phyloP scores from a whole-genome alignment of 2,113 vertebrate species.

The Prietella phreatophila region DNA sequence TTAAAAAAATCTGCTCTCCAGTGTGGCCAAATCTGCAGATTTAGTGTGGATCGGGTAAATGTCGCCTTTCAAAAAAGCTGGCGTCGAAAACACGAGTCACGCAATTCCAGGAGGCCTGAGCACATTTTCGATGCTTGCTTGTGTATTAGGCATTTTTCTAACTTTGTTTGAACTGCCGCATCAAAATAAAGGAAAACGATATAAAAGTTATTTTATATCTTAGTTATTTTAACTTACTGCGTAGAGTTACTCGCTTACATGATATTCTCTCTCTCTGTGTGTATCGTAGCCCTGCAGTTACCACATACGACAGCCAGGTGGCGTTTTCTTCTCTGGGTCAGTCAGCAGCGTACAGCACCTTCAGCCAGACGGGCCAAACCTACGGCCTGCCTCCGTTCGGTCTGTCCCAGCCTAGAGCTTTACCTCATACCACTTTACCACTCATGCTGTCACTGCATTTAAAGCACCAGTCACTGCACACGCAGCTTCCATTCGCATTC shows the following conservation, averaged over 20 bases:
- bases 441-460: slow-evolving; percentile 26
- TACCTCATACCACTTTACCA: slow-evolving; percentile 25
- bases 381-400: slow-evolving; percentile 98
- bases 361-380: slow-evolving; percentile 88
- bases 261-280: not conserved
- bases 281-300: slow-evolving; percentile 75
- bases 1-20: not conserved
- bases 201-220: not conserved
- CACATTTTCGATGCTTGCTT: not conserved
- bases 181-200: too few species aligned
- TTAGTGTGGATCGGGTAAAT: not conserved
- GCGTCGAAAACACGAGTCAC: not conserved
- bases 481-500: slow-evolving; percentile 51
- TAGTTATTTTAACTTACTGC: not conserved
- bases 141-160: not conserved
- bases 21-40: not conserved
- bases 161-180: not conserved
- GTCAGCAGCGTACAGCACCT: slow-evolving; percentile 85
- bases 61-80: not conserved
- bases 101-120: not conserved
- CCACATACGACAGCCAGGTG: slow-evolving; percentile 82
- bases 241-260: not conserved
- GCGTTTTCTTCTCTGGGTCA: slow-evolving; percentile 86
- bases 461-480: slow-evolving; percentile 15
- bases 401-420: slow-evolving; percentile 68